Evolutionary conservation across 23 tunicate species (phyloP), one percentile per base, ranked within the genome.

Genomic region (Phallusia fumigata): DNA sequence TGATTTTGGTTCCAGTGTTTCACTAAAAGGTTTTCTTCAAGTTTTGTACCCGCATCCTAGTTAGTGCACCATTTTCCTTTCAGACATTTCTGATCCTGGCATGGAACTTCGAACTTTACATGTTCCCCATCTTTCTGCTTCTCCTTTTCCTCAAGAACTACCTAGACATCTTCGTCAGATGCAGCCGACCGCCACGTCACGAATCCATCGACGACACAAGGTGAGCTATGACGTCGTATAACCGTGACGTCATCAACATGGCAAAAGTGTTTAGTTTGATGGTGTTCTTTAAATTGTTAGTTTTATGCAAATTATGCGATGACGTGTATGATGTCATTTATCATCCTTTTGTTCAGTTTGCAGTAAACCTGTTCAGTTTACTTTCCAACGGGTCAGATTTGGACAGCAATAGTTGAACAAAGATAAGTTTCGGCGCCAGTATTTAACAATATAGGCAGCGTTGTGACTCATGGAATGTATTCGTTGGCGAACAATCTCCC

Each of bases 41-140:
- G 47, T 40, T 40, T 40, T 40, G n/a, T n/a, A n/a, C n/a, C n/a
- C n/a, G n/a, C n/a, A n/a, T n/a, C 47, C 69, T 1, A 58, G 8
- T 1, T 13, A 58, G 8, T 24, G 8, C 3, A 6, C 69, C 13
- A 31, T 19, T 35, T 18, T 82, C 33, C 31, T 15, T 33, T 1
- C 75, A 88, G 92, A 75, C 81, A 44, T 89, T 79, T 36, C 45
- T 89, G 3, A 12, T 84, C 34, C 77, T 94, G 0, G 95, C 89
- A 31, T 94, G 98, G 98, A 94, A 94, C 75, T 86, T 89, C 58
- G 98, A 94, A 74, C 34, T 94, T 33, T 94, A 94, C 90, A 94
- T 94, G 98, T 33, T 94, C 15, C 98, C 98, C 32, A 78, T 94
- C 32, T 28, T 64, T 10, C 73, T 94, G 50, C 78, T 94, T 31